These are phyloP conservation scores for Hypanus sabinus DNA, from an alignment of 2,113 vertebrate genomes.

Conservation along the genomic window DNA sequence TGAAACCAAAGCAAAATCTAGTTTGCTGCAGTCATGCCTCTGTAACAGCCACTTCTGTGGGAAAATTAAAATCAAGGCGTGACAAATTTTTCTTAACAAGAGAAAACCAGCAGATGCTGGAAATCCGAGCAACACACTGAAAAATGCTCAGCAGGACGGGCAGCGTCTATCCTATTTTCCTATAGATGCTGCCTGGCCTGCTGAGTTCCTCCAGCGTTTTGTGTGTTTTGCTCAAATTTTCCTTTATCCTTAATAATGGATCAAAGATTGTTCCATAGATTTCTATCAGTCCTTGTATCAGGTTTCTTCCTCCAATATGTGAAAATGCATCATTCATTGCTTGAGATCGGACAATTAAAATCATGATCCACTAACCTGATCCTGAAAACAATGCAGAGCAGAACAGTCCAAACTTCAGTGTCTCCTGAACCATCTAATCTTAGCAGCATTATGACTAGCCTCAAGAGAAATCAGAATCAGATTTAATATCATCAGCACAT, in stretches of 20 bases:
- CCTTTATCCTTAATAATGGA: not conserved
- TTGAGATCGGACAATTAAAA: not conserved
- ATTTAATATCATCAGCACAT: too few species aligned
- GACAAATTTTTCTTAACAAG: too few species aligned
- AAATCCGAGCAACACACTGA: too few species aligned
- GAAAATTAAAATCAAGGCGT: too few species aligned
- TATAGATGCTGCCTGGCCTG: too few species aligned
- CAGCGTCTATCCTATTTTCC: too few species aligned
- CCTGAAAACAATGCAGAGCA: not conserved
- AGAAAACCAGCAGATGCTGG: too few species aligned
- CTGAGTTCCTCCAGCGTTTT: too few species aligned
- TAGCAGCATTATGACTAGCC: not conserved
- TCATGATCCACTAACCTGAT: not conserved
- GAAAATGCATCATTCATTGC: not conserved
- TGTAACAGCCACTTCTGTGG: too few species aligned
- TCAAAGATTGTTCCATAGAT: not conserved
- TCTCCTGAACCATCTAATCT: not conserved
- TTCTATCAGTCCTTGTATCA: not conserved
- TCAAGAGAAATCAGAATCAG: not conserved
- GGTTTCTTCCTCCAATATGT: not conserved
- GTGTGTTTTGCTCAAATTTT: too few species aligned
- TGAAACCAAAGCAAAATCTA: not conserved
- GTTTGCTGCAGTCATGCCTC: too few species aligned
- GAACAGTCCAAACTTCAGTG: not conserved
- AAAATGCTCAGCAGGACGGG: too few species aligned